Percentiles rank a stretch among this genome's conserved stretches.
phyloP scores from a whole-genome alignment of 2,113 vertebrate genomes.

The Hemicordylus capensis region DNA sequence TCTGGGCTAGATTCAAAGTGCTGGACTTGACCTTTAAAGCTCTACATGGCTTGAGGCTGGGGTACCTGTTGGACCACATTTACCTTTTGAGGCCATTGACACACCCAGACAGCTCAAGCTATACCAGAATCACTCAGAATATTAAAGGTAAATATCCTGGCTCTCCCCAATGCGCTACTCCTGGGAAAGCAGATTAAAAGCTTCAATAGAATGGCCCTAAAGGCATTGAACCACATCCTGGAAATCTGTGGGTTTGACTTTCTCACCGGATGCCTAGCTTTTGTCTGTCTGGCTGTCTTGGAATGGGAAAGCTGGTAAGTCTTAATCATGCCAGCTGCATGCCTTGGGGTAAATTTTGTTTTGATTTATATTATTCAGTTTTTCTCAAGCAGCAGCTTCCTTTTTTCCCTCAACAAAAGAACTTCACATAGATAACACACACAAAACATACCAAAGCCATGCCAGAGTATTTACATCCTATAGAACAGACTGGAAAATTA shows the following conservation, averaged over 20 bases:
- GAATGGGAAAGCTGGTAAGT: neutral
- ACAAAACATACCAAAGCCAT: neutral
- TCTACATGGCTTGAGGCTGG: neutral
- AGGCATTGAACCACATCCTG: conserved; percentile 22
- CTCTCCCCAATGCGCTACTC: neutral
- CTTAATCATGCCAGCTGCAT: conserved; percentile 14
- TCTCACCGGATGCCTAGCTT: neutral
- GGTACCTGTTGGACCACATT: neutral
- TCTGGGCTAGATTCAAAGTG: too few species aligned
- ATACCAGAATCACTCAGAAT: neutral
- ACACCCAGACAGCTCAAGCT: neutral
- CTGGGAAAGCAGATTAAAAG: conserved; percentile 5
- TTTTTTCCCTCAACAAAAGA: neutral
- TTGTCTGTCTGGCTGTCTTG: neutral
- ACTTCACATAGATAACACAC: neutral
- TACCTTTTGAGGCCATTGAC: neutral
- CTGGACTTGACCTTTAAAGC: too few species aligned
- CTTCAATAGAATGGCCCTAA: neutral
- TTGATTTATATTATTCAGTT: neutral
- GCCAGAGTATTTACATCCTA: neutral
- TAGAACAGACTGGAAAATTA: neutral
- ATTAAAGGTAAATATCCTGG: neutral
- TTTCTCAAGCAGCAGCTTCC: neutral
- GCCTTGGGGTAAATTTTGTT: neutral
- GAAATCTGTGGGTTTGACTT: neutral